Evolutionary conservation across 1,140 invertebrate species (phyloP), one percentile per base, ranked within the genome.

Genomic region (Patella vulgata): DNA sequence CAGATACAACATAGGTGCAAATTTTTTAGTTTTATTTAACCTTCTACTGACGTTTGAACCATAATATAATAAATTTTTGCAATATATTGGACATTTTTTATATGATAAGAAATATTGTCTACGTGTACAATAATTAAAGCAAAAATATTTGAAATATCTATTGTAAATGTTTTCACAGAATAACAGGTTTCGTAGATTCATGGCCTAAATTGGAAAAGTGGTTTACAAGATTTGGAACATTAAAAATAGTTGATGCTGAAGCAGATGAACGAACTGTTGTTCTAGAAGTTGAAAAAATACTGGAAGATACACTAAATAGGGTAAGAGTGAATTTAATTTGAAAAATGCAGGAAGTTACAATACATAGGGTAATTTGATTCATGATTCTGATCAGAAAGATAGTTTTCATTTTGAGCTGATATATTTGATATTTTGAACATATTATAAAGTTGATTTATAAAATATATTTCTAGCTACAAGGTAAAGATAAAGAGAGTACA

Each of bases 131-230:
- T n/a, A n/a, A n/a, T n/a, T n/a, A n/a, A n/a, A n/a, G n/a, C n/a
- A n/a, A n/a, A n/a, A n/a, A n/a, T n/a, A n/a, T n/a, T n/a, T n/a
- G n/a, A n/a, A n/a, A n/a, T n/a, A n/a, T n/a, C n/a, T n/a, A n/a
- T n/a, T n/a, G n/a, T n/a, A n/a, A n/a, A n/a, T n/a, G n/a, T 31
- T 42, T 61, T 36, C 61, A 17, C 43, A 81, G 80, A 52, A 68
- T 82, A 25, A 80, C 77, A 44, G 68, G 69, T 33, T 83, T 79
- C 62, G 66, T 74, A 27, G 80, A 83, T 53, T 52, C 71, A 23
- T 85, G 82, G 82, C 73, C 78, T 11, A 79, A 82, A 59, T 56
- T 85, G 47, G 78, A 82, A 61, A 84, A 82, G 66, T 85, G 82
- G 77, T 85, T 78, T 65, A 63, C 55, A 0, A 77, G 77, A 59